Evolutionary conservation across 1,140 invertebrate species (phyloP), one percentile per base, ranked within the genome.

Genomic region (Drosophila kanapiae): DNA sequence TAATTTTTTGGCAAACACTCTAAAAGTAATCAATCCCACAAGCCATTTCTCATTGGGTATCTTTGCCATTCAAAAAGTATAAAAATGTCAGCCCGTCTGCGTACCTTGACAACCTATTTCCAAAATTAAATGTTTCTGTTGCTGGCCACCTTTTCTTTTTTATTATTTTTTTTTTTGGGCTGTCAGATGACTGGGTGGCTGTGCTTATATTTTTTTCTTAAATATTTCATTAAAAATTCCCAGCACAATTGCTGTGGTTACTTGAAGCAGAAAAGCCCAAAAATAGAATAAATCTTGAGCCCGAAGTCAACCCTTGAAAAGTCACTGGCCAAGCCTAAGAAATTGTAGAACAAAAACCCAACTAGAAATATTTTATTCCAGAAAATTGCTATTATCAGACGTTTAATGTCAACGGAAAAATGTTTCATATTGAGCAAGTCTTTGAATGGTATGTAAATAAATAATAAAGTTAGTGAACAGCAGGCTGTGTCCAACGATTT

Each of bases 221-320:
- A 79, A 71, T 72, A 65, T 76, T 87, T 87, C 79, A 87, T 79
- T 86, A 76, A 71, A 87, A 79, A 86, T 86, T 87, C 70, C 53
- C 62, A 8, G 42, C 79, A 75, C 78, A 85, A 71, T 60, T 78
- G 59, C 43, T 45, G 51, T 40, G 45, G 49, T 75, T 53, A 16
- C 42, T 57, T 18, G 40, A 45, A 33, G 16, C 27, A 27, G 9
- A 56, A 38, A 70, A 40, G 11, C 29, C 42, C 7, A 35, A 67
- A 67, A 71, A 42, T 42, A 48, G 18, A 72, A 60, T 23, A 51
- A 29, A 29, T 49, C 29, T 31, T 29, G 7, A 49, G 33, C 13
- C 16, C 4, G 14, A 4, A 53, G 16, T 35, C n/a, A 70, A 54
- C 47, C 62, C 62, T 54, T 40, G 16, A 54, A 48, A 61, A 47